These are phyloP conservation scores for Holcopasites calliopsidis DNA, from an alignment of 1,140 invertebrate genomes.

Conservation along the genomic window DNA sequence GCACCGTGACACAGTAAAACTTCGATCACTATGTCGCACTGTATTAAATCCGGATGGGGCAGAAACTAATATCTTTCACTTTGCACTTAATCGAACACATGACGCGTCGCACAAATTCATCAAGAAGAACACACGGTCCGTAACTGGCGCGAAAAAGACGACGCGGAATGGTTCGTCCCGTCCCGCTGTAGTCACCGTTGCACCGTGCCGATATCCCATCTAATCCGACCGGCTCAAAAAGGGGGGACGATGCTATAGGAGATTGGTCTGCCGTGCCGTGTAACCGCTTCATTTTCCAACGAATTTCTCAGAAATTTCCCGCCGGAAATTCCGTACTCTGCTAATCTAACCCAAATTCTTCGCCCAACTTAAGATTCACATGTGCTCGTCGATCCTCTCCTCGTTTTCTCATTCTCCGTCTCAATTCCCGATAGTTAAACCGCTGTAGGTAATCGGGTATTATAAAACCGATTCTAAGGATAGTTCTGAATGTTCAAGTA, in stretches of 20 bases:
- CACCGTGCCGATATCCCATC: conserved; percentile 23
- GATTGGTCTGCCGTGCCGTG: conserved; percentile 15
- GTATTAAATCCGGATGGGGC: conserved; percentile 10
- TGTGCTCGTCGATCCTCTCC: not conserved
- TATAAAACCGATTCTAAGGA: too few relatives aligned
- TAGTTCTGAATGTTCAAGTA: too few relatives aligned
- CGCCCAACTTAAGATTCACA: not conserved
- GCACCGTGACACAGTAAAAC: too few relatives aligned
- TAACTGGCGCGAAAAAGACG: conserved; percentile 18
- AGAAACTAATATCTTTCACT: not conserved
- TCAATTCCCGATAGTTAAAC: not conserved
- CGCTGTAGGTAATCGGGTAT: too few relatives aligned
- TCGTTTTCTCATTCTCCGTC: not conserved
- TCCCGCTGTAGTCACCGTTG: conserved; percentile 8
- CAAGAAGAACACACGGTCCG: not conserved
- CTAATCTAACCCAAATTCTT: too few relatives aligned
- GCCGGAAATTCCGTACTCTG: not conserved
- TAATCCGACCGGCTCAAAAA: conserved; percentile 44
- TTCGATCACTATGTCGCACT: conserved; percentile 19
- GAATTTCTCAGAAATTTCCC: conserved; percentile 1
- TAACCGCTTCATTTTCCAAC: conserved; percentile 23
- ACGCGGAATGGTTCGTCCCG: not conserved
- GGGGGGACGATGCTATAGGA: conserved; percentile 6
- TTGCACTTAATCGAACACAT: conserved; percentile 36
- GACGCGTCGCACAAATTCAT: not conserved